Evolutionary conservation across 1,140 invertebrate genomes (phyloP).

Genomic region (Tetramorium alpestre): DNA sequence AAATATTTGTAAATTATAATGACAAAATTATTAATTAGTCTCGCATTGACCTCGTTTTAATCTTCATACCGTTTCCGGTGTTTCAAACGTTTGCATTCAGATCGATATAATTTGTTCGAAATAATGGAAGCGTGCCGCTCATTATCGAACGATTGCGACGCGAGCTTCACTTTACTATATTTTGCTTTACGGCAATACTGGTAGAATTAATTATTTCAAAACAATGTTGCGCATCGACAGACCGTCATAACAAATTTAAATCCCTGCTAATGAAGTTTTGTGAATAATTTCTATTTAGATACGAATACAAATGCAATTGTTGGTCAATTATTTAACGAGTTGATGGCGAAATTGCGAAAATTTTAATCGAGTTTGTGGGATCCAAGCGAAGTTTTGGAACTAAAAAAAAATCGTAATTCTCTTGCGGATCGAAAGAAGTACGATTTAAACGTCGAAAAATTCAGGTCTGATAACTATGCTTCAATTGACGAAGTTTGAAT

Average conservation of each 20-base stretch:
- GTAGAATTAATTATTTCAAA: slow-evolving; percentile 53
- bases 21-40: slow-evolving; percentile 40
- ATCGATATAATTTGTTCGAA: slow-evolving; percentile 38
- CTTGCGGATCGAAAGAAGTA: background rate
- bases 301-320: background rate
- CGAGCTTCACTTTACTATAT: background rate
- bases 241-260: slow-evolving; percentile 40
- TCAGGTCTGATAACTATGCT: background rate
- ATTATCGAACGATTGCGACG: slow-evolving; percentile 18
- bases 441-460: background rate
- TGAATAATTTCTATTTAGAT: slow-evolving; percentile 47
- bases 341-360: background rate
- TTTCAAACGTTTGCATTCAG: slow-evolving; percentile 35
- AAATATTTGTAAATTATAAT: background rate
- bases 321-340: slow-evolving; percentile 12
- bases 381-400: background rate
- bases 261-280: slow-evolving; percentile 32
- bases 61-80: background rate
- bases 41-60: background rate
- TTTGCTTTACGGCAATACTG: slow-evolving; percentile 6
- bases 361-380: background rate
- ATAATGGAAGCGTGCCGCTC: slow-evolving; percentile 19
- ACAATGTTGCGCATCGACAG: background rate
- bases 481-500: slow-evolving; percentile 12
- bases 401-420: slow-evolving; percentile 1